Percentiles rank a stretch among this genome's conserved stretches.
Evolutionary conservation across 2,113 vertebrate genomes (phyloP).

Genomic region (Eurypyga helias): DNA sequence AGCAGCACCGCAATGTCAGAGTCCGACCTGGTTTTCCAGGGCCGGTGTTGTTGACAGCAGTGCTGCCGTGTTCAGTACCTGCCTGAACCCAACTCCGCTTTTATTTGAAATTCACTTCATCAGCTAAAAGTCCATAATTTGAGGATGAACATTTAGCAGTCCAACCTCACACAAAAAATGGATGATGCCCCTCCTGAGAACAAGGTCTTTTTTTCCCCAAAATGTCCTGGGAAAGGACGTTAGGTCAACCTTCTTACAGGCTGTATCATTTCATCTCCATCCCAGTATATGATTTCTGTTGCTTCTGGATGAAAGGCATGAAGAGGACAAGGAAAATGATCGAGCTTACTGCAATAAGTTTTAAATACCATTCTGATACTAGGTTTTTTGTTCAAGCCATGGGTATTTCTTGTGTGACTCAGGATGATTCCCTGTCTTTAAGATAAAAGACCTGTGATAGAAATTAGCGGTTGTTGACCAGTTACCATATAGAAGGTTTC

Average conservation of each 20-base stretch:
- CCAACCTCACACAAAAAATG: not conserved
- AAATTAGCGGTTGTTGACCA: not conserved
- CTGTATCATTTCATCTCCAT: not conserved
- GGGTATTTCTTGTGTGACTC: not conserved
- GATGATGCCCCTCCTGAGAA: not conserved
- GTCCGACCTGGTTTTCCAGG: not conserved
- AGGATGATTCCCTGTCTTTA: not conserved
- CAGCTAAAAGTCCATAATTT: not conserved
- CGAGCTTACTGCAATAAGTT: not conserved
- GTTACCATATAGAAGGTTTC: not conserved
- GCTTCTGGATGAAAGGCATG: not conserved
- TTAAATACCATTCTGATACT: not conserved
- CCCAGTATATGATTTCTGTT: not conserved
- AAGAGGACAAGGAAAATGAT: not conserved
- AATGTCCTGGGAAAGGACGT: not conserved
- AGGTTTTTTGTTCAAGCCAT: not conserved
- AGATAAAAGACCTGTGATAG: not conserved
- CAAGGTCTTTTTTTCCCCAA: not conserved
- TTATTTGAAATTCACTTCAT: not conserved
- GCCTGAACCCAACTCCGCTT: not conserved
- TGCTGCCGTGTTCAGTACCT: not conserved
- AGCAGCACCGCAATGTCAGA: not conserved
- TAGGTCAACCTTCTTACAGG: not conserved
- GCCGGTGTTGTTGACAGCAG: not conserved
- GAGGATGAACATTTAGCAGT: not conserved